Evolutionary conservation across 2,888 invertebrate genomes (phyloP), one percentile per base, ranked within the genome.

Genomic region (Calliopum simillimum): DNA sequence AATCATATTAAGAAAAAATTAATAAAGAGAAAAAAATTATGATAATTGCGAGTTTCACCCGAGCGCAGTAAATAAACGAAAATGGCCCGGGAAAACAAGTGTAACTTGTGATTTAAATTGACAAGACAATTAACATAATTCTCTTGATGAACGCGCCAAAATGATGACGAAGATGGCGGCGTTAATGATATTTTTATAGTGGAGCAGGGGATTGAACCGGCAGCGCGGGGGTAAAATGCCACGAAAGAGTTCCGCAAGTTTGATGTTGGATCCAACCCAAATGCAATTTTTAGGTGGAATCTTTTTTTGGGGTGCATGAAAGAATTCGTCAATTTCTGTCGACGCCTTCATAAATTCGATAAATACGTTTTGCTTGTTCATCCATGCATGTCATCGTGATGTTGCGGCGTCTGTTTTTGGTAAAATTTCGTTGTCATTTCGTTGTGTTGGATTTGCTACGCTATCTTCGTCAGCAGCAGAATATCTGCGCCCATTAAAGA

Each of bases 51-150:
- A 79, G 79, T 77, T 82, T 83, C 82, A 83, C 81, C 81, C 83
- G 78, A 65, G 71, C 75, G 73, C 77, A 79, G 79, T 83, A 82
- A 82, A 82, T 79, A 66, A 66, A 25, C 23, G 4, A n/a, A 44
- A 66, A 66, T 66, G 56, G 79, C 78, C 73, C 73, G 71, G 63
- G 63, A 68, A 75, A 80, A 81, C 79, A 82, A 82, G 82, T 82
- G 84, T 80, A 82, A 78, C 79, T 80, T 80, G 78, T 83, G 82
- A 82, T 83, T 82, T 82, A 82, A 81, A 81, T 76, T 80, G 82
- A 82, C 82, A 80, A 76, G 73, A 79, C 80, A 81, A 83, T 82
- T 83, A 81, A 79, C 79, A 79, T 81, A 80, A 80, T 78, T 80
- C 79, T 79, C 79, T 79, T 55, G 68, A 46, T 13, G 71, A 41